A percentile compares a stretch with the other conserved stretches of the same genome.
Evolutionary conservation across 2,113 vertebrate genomes (phyloP).

Genomic region (Semicossyphus pulcher): DNA sequence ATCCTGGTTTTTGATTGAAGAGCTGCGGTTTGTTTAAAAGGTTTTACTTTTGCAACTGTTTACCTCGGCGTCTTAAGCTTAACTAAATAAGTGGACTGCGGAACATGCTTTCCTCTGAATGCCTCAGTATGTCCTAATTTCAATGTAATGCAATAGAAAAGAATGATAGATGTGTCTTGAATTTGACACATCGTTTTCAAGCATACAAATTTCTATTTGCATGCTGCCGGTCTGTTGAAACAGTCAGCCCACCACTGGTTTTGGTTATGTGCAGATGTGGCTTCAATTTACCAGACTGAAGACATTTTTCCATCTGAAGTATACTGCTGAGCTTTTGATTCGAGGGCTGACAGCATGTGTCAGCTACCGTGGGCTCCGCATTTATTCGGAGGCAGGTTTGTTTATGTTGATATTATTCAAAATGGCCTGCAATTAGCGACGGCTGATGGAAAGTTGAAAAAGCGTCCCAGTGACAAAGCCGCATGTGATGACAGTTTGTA

Average conservation of each 20-base stretch:
- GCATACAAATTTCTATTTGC: slow-evolving; percentile 43
- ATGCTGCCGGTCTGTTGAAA: slow-evolving; percentile 35
- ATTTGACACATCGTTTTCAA: slow-evolving; percentile 32
- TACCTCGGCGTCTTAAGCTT: neutral
- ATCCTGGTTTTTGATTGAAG: too few relatives aligned
- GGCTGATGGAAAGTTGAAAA: slow-evolving; percentile 52
- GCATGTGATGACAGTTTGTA: slow-evolving; percentile 43
- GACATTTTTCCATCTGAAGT: slow-evolving; percentile 54
- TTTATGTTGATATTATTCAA: slow-evolving; percentile 56
- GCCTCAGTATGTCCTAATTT: slow-evolving; percentile 28
- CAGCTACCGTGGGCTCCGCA: slow-evolving; percentile 36
- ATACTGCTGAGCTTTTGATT: slow-evolving; percentile 69
- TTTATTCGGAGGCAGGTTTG: slow-evolving; percentile 58
- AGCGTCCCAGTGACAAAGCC: slow-evolving; percentile 41
- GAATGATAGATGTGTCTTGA: slow-evolving; percentile 16
- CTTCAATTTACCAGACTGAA: slow-evolving; percentile 46
- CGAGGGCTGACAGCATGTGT: slow-evolving; percentile 52
- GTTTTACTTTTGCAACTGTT: neutral
- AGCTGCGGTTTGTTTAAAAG: slow-evolving; percentile 3
- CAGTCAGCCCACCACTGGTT: slow-evolving; percentile 32
- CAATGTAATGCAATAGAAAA: neutral
- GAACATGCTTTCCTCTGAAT: slow-evolving; percentile 6
- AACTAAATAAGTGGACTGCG: neutral
- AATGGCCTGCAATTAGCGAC: slow-evolving; percentile 58
- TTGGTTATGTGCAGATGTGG: slow-evolving; percentile 54